A percentile compares a stretch with the other conserved stretches of the same genome.
These are phyloP conservation scores for Epizoanthus ramosus DNA, from an alignment of 92 coral and sea anemone species.

Conservation along the genomic window DNA sequence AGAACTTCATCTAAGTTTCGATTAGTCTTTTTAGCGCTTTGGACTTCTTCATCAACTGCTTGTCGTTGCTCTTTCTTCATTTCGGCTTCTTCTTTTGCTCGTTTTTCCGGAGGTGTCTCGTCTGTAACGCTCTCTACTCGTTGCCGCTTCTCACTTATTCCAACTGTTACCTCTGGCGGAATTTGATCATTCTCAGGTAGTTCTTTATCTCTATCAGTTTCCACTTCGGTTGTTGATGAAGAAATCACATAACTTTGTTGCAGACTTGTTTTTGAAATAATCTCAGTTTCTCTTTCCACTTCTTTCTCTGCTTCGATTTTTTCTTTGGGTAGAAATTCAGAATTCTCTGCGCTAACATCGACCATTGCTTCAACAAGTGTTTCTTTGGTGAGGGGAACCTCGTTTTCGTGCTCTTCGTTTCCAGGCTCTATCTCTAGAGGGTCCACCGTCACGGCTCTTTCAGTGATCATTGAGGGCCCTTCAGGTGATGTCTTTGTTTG, in stretches of 20 bases:
- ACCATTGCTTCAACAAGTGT: neutral
- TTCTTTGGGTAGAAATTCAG: neutral
- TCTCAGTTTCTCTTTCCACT: neutral
- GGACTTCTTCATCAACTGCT: conserved; percentile 21
- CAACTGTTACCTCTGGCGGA: neutral
- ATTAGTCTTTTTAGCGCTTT: neutral
- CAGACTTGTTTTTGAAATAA: neutral
- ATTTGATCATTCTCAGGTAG: neutral
- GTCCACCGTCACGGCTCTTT: conserved; percentile 4
- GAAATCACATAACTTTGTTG: neutral
- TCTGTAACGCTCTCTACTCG: conserved; percentile 14
- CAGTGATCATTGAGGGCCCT: neutral
- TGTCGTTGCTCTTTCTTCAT: neutral
- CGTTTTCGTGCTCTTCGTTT: neutral
- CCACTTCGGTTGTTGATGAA: neutral
- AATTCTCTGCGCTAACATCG: neutral
- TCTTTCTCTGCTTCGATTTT: neutral
- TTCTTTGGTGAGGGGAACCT: neutral
- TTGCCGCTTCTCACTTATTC: conserved; percentile 9
- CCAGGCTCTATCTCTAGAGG: neutral
- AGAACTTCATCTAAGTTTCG: conserved; percentile 19
- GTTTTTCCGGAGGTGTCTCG: conserved; percentile 24
- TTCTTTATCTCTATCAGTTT: conserved; percentile 2
- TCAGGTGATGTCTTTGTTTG: conserved; percentile 1
- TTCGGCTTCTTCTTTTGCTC: conserved; percentile 10